phyloP scores from a whole-genome alignment of 2,113 vertebrate species.

The Gobiocypris rarus region DNA sequence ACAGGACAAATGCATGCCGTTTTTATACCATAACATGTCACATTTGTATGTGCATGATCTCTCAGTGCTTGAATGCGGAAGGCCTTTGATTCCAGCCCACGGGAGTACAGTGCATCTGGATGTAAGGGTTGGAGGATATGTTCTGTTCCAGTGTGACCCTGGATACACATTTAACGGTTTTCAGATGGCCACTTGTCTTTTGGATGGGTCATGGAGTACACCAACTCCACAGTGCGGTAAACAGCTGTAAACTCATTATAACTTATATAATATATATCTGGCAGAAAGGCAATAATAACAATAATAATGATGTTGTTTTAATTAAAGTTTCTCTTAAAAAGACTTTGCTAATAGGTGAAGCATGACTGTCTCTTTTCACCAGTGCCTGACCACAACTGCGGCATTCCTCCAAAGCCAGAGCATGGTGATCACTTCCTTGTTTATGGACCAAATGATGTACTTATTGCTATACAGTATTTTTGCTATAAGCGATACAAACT shows the following conservation, averaged over 20 bases:
- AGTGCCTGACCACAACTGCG: slow-evolving; percentile 87
- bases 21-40: background rate
- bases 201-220: slow-evolving; percentile 85
- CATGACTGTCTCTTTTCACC: slow-evolving; percentile 37
- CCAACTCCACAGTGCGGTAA: slow-evolving; percentile 84
- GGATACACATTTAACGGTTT: slow-evolving; percentile 82
- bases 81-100: slow-evolving; percentile 81
- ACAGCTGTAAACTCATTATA: slow-evolving; percentile 51
- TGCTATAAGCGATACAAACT: slow-evolving; percentile 90
- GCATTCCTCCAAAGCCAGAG: slow-evolving; percentile 82
- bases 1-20: background rate
- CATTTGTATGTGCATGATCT: slow-evolving; percentile 67
- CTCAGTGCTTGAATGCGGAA: slow-evolving; percentile 88
- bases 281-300: background rate
- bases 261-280: background rate
- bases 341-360: background rate
- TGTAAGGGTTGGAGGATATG: slow-evolving; percentile 82
- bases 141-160: slow-evolving; percentile 82
- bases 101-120: slow-evolving; percentile 83
- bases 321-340: background rate
- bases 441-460: slow-evolving; percentile 84
- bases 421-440: slow-evolving; percentile 90
- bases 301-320: background rate
- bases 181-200: slow-evolving; percentile 78
- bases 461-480: slow-evolving; percentile 88